Evolutionary conservation across 2,113 vertebrate genomes (phyloP).

Genomic region (Ornithorhynchus anatinus): DNA sequence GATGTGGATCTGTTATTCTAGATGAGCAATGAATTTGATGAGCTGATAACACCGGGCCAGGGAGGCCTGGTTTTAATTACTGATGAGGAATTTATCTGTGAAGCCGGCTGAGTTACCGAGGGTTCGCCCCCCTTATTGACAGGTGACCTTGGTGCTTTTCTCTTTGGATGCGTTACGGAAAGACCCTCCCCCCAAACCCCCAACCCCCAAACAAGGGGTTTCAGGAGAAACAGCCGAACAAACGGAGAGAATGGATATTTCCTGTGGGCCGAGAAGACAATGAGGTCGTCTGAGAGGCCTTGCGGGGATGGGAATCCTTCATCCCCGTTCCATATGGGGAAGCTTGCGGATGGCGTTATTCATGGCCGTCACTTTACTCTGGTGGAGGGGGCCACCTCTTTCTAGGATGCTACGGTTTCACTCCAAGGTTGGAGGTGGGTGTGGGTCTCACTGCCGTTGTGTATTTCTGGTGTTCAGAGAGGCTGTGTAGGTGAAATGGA

Average conservation of each 20-base stretch:
- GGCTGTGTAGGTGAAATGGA: neutral
- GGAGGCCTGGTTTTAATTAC: conserved; percentile 88
- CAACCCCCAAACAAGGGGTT: conserved; percentile 21
- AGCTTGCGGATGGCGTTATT: conserved; percentile 45
- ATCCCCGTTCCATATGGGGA: conserved; percentile 43
- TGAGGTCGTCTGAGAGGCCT: conserved; percentile 62
- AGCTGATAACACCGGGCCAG: conserved; percentile 80
- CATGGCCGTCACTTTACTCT: conserved; percentile 39
- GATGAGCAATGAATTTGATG: conserved; percentile 85
- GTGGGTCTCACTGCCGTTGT: neutral
- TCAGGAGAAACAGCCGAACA: conserved; percentile 39
- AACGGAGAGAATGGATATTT: conserved; percentile 58
- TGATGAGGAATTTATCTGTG: conserved; percentile 85
- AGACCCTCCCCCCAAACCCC: neutral
- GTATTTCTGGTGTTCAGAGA: neutral
- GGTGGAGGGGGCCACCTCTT: neutral
- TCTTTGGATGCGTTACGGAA: conserved; percentile 67
- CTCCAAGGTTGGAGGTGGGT: no score
- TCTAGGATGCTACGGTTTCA: neutral
- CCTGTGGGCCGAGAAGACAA: conserved; percentile 59
- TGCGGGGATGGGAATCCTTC: conserved; percentile 45
- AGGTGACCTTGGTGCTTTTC: conserved; percentile 81
- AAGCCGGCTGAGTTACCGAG: conserved; percentile 78
- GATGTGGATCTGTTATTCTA: conserved; percentile 87
- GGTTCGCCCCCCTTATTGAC: conserved; percentile 80